Percentiles rank a stretch among this genome's conserved stretches.
phyloP scores from a whole-genome alignment of 2,888 invertebrate genomes.

The Abrostola triplasia region DNA sequence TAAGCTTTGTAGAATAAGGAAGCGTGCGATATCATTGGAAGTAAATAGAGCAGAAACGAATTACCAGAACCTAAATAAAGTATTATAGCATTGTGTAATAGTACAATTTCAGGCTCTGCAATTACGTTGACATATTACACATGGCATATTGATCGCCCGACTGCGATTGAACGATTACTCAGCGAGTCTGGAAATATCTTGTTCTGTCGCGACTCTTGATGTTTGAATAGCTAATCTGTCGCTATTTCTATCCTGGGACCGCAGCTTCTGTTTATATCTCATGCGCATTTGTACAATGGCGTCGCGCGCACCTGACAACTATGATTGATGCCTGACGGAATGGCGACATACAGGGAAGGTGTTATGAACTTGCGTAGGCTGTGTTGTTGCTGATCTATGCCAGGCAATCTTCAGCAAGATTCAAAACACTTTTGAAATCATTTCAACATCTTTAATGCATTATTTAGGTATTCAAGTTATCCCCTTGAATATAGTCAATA shows the following conservation, averaged over 20 bases:
- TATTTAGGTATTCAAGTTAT: too few species aligned
- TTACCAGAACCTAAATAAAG: too few species aligned
- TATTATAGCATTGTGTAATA: too few species aligned
- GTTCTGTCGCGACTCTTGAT: conserved; percentile 21
- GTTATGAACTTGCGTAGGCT: conserved; percentile 4
- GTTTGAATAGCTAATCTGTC: conserved; percentile 37
- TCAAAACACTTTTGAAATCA: conserved; percentile 1
- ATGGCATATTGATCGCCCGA: background rate
- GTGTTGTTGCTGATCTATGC: conserved; percentile 10
- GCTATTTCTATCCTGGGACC: conserved; percentile 39
- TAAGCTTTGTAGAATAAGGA: background rate
- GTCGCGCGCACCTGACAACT: conserved; percentile 28
- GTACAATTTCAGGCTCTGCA: background rate
- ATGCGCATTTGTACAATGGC: conserved; percentile 38
- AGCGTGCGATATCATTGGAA: too few species aligned
- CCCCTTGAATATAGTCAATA: too few species aligned
- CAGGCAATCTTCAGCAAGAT: conserved; percentile 17
- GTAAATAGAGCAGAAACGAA: too few species aligned
- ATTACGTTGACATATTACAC: background rate
- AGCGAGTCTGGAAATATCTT: conserved; percentile 37
- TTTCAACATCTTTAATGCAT: background rate
- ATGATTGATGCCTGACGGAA: conserved; percentile 47
- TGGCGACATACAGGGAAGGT: conserved; percentile 49
- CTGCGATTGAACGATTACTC: conserved; percentile 26
- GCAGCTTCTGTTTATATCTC: conserved; percentile 28